Conservation (phyloP, 2,888 invertebrate species). For the Scaptodrosophila latifasciaeformis region DNA sequence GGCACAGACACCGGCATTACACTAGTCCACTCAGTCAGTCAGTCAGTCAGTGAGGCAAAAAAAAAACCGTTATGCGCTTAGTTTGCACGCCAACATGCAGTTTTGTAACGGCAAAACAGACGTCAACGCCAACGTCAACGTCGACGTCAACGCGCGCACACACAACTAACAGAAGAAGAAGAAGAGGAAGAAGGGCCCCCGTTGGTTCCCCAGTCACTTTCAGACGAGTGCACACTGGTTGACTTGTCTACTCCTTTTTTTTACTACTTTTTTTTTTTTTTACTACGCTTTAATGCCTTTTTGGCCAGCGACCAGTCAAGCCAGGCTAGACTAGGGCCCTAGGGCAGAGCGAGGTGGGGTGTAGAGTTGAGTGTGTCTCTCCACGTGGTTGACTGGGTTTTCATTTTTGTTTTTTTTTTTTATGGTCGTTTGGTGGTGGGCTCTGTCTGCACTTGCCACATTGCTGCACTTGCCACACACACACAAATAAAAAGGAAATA, state of each 20-base stretch:
- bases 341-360: too few relatives aligned
- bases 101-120: conserved; percentile 3
- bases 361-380: neutral
- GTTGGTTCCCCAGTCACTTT: too few relatives aligned
- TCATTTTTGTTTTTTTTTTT: conserved; percentile 2
- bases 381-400: neutral
- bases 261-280: neutral
- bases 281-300: neutral
- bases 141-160: neutral
- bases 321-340: too few relatives aligned
- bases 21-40: neutral
- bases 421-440: conserved; percentile 22
- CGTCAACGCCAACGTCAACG: neutral
- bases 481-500: too few relatives aligned
- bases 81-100: neutral
- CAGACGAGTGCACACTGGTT: neutral
- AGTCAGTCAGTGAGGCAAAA: neutral
- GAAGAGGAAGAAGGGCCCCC: too few relatives aligned
- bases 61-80: conserved; percentile 2
- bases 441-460: neutral
- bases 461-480: neutral
- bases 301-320: neutral
- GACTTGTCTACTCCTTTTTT: neutral
- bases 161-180: neutral
- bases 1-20: neutral